These are phyloP conservation scores for Agriopis leucophaearia DNA, from an alignment of 2,888 invertebrate species.

Conservation along the genomic window DNA sequence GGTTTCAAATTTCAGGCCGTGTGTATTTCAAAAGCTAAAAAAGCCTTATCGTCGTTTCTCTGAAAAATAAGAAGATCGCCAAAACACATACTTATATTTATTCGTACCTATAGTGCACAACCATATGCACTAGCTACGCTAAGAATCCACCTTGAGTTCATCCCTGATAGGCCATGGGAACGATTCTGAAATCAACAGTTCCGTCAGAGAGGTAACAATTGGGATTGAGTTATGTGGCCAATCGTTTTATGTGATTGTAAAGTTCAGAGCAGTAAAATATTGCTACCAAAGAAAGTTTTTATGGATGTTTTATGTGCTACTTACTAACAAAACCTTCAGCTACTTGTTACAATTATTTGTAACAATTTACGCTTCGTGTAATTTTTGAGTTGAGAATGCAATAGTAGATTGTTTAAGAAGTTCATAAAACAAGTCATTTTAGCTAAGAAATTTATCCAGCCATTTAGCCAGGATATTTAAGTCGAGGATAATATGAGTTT, in stretches of 20 bases:
- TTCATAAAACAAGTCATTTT: no score
- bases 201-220: conserved; percentile 56
- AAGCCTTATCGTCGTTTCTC: no score
- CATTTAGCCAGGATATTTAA: no score
- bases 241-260: conserved; percentile 45
- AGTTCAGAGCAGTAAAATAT: conserved; percentile 44
- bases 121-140: neutral
- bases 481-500: no score
- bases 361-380: neutral
- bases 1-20: no score
- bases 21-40: no score
- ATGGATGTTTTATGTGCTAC: conserved; percentile 21
- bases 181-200: conserved; percentile 63
- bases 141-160: neutral
- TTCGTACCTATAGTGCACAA: no score
- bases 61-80: no score
- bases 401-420: no score
- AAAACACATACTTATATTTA: no score
- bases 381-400: neutral
- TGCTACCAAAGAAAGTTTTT: conserved; percentile 35
- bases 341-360: neutral
- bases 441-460: no score
- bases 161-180: conserved; percentile 49
- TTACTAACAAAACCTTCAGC: neutral
- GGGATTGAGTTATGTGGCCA: conserved; percentile 43